phyloP scores from a whole-genome alignment of 2,888 invertebrate species.

The Leucophenga maculata region DNA sequence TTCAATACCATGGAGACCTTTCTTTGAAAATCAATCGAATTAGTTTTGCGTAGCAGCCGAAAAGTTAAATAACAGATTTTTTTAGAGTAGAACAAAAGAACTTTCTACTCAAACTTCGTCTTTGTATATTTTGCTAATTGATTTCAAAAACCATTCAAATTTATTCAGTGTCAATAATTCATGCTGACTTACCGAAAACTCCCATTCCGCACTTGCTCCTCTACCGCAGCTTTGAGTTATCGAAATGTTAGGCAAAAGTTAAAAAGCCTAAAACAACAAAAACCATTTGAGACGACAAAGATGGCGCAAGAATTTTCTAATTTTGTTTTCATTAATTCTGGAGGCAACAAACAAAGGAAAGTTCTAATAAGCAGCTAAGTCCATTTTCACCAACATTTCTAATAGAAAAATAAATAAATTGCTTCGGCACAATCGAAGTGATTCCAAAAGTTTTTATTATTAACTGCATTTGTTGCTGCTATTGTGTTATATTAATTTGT shows the following conservation, averaged over 20 bases:
- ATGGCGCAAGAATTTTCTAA: background rate
- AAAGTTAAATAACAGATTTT: too few relatives aligned
- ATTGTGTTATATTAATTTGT: constrained; percentile 20
- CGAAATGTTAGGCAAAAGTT: background rate
- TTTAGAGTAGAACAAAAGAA: background rate
- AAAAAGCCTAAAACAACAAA: constrained; percentile 22
- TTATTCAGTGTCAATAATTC: constrained; percentile 20
- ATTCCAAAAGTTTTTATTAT: constrained; percentile 8
- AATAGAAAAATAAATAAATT: background rate
- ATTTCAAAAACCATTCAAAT: constrained; percentile 20
- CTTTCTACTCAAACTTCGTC: background rate
- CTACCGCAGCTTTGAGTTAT: background rate
- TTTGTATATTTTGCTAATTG: constrained; percentile 20
- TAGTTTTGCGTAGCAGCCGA: too few relatives aligned
- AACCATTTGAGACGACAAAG: background rate
- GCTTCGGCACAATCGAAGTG: background rate
- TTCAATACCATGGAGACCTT: background rate
- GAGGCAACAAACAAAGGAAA: background rate
- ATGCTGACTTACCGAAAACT: background rate
- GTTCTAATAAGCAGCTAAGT: background rate
- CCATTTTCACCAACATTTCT: constrained; percentile 3
- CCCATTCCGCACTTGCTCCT: background rate
- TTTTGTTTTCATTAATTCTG: constrained; percentile 18
- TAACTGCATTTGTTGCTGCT: constrained; percentile 8
- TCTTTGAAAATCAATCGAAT: too few relatives aligned